These are phyloP conservation scores for Aptenodytes forsteri DNA, from an alignment of 2,113 vertebrate species.

Conservation along the genomic window DNA sequence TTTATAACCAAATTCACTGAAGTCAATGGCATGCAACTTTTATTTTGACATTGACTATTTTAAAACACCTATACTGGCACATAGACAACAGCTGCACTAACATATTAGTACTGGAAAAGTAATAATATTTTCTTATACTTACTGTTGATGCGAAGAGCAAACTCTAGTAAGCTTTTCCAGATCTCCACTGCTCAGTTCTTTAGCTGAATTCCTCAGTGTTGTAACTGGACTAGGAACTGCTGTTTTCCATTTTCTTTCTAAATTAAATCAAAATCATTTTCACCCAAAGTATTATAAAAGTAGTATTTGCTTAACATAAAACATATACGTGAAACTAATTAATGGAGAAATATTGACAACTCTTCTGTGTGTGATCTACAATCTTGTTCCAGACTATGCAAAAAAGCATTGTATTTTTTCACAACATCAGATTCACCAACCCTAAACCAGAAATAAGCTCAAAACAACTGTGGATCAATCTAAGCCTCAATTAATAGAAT, in stretches of 20 bases:
- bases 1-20: background rate
- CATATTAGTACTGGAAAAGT: background rate
- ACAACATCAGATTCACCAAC: background rate
- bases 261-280: constrained; percentile 47
- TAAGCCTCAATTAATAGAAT: background rate
- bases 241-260: constrained; percentile 86
- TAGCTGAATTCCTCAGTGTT: constrained; percentile 57
- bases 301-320: background rate
- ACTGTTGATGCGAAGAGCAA: constrained; percentile 91
- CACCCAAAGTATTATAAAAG: background rate
- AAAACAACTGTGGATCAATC: background rate
- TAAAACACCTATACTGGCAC: background rate
- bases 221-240: constrained; percentile 39
- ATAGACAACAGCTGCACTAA: background rate
- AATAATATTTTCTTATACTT: constrained; percentile 61
- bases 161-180: constrained; percentile 85
- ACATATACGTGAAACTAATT: background rate
- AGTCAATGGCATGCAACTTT: background rate
- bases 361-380: background rate
- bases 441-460: background rate
- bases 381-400: background rate
- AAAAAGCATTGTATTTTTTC: background rate
- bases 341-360: background rate
- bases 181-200: constrained; percentile 76
- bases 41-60: background rate